Conservation (phyloP, 1,140 invertebrate genomes). For the Calosoma granatense region DNA sequence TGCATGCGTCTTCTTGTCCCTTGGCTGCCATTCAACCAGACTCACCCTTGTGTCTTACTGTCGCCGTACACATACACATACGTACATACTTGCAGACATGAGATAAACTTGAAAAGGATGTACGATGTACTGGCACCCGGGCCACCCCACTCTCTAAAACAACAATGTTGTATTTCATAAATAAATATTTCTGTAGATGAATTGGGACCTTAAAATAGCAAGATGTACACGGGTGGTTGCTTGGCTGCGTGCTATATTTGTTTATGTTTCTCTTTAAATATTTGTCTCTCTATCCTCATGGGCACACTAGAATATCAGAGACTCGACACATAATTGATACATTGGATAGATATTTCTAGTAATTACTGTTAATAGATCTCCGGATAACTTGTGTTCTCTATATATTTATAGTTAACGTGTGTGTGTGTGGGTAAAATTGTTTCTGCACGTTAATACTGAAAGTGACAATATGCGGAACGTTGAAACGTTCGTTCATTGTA, state of each 20-base stretch:
- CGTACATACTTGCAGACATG: too few relatives aligned
- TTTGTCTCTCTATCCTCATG: not conserved
- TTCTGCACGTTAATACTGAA: not conserved
- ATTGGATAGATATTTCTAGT: too few relatives aligned
- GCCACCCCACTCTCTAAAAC: not conserved
- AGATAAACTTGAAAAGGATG: not conserved
- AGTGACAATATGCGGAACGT: not conserved
- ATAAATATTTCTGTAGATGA: conserved; percentile 3
- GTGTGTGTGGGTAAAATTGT: not conserved
- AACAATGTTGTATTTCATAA: conserved; percentile 9
- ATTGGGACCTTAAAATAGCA: not conserved
- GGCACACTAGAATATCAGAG: too few relatives aligned
- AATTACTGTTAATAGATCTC: too few relatives aligned
- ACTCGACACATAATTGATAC: too few relatives aligned
- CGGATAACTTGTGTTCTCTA: too few relatives aligned
- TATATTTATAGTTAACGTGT: too few relatives aligned
- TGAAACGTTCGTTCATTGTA: not conserved
- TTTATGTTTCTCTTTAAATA: conserved; percentile 1
- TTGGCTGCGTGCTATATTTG: not conserved
- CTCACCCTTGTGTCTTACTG: not conserved
- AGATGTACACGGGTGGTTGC: not conserved
- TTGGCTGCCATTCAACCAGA: not conserved
- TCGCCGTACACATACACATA: not conserved
- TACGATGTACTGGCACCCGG: too few relatives aligned
- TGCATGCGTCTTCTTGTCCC: not conserved